A percentile compares a stretch with the other conserved stretches of the same genome.
phyloP scores from a whole-genome alignment of 2,888 invertebrate species.

The Masnerella sp. region DNA sequence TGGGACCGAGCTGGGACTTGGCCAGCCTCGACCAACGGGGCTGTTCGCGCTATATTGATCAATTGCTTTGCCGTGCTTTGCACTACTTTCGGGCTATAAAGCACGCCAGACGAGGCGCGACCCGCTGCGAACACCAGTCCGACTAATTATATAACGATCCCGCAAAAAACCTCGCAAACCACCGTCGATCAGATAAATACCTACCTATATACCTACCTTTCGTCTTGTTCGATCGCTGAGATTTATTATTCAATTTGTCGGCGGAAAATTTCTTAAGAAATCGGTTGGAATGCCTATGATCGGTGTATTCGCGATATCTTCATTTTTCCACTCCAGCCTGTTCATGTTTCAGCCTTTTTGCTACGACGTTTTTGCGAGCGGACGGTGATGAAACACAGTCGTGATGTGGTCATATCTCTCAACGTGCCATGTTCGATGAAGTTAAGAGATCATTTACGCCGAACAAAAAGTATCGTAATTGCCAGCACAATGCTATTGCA shows the following conservation, averaged over 20 bases:
- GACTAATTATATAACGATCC: conserved; percentile 75
- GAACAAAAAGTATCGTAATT: too few species aligned
- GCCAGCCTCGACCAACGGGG: too few species aligned
- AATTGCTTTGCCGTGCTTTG: conserved; percentile 77
- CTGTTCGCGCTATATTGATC: conserved; percentile 77
- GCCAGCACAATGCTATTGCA: too few species aligned
- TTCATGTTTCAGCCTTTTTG: too few species aligned
- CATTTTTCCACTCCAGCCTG: too few species aligned
- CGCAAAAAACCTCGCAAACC: conserved; percentile 27
- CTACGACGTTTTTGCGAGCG: too few species aligned
- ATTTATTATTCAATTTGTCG: conserved; percentile 46
- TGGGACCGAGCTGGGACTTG: conserved; percentile 60
- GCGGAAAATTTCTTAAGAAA: conserved; percentile 31
- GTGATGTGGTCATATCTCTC: too few species aligned
- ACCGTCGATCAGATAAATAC: conserved; percentile 21
- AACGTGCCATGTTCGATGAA: too few species aligned
- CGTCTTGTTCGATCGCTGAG: conserved; percentile 28
- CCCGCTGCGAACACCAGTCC: conserved; percentile 69
- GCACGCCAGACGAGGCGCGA: conserved; percentile 68
- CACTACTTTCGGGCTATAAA: conserved; percentile 75
- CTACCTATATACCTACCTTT: conserved; percentile 32
- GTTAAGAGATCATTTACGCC: too few species aligned
- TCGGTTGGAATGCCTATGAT: background rate
- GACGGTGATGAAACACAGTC: too few species aligned
- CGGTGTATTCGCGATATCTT: too few species aligned